Base-by-base conservation (phyloP, 1,140 invertebrate species). In the Drosophila arizonae region DNA sequence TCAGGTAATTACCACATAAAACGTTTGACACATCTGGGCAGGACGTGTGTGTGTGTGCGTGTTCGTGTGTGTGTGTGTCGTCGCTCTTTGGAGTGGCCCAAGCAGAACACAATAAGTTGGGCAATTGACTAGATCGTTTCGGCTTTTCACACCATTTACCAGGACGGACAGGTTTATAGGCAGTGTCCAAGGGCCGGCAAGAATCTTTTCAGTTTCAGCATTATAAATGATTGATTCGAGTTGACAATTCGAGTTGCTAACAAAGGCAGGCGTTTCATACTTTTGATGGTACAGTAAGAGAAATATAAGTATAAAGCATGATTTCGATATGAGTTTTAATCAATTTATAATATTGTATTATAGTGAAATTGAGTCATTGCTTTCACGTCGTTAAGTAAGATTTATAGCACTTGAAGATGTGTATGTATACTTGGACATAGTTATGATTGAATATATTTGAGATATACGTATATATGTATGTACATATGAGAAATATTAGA, bases 1-100 rank as follows among this genome's bases (percentile, higher is more conserved):
- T 57, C 57, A 30, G 63, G 26, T 75, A 70, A 77, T 74, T 77
- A 74, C 65, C 64, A 70, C 61, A 74, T 74, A 70, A 70, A 60
- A 69, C 65, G 26, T 74, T 77, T 77, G 75, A 77, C 71, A 77
- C 72, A 55, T 70, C 45, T 46, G 9, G 51, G 10, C 28, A 58
- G 65, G 65, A 58, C 36, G 24, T 26, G 11, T 36, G 43, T 39
- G 55, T 36, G 33, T 9, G 45, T 36, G 33, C 2, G 33, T 33
- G 33, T 9, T 2, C 15, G 55, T 36, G 33, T 9, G 45, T 36
- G 33, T 9, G 33, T 33, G 33, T 9, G 36, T 39, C 11, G 36
- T 39, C 36, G 30, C 51, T 46, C 13, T 21, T 11, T 39, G 36
- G 33, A 54, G 39, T 68, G 65, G 39, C 28, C 50, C 13, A 6